Percentiles rank a stretch among this genome's conserved stretches.
Conservation (phyloP, 30 jellyfish, hydroid and myxozoan genomes). For the Aurelia aurita region DNA sequence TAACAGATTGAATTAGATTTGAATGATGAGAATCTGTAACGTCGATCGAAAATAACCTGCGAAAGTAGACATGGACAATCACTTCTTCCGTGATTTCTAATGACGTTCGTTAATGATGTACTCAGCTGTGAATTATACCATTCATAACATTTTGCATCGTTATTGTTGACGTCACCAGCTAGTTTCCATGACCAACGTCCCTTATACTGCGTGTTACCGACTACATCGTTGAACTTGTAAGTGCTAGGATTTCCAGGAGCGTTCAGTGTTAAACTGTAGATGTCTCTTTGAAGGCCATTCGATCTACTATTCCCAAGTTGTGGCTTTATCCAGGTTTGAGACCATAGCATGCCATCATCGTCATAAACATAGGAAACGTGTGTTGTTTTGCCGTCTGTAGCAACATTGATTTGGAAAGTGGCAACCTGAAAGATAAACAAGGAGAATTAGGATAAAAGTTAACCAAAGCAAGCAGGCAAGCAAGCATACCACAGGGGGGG, state of each 20-base stretch:
- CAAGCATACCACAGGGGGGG: too few relatives aligned
- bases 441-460: too few relatives aligned
- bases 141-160: slow-evolving; percentile 32
- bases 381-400: slow-evolving; percentile 51
- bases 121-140: slow-evolving; percentile 43
- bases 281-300: not conserved
- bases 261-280: not conserved
- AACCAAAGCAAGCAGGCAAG: too few relatives aligned
- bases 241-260: slow-evolving; percentile 21
- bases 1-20: slow-evolving; percentile 1
- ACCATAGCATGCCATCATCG: slow-evolving; percentile 65
- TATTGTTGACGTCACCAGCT: slow-evolving; percentile 15
- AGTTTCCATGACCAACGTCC: slow-evolving; percentile 70
- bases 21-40: slow-evolving; percentile 12
- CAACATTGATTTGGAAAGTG: slow-evolving; percentile 56
- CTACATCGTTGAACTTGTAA: slow-evolving; percentile 42
- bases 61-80: slow-evolving; percentile 23
- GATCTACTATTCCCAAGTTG: not conserved
- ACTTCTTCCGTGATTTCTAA: slow-evolving; percentile 18
- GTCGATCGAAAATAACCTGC: slow-evolving; percentile 17
- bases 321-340: slow-evolving; percentile 48
- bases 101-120: not conserved
- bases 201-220: slow-evolving; percentile 31
- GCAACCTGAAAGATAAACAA: slow-evolving; percentile 18
- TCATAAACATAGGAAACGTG: slow-evolving; percentile 37